Base-by-base conservation (phyloP, 2,113 vertebrate species). In the Isurus oxyrinchus region DNA sequence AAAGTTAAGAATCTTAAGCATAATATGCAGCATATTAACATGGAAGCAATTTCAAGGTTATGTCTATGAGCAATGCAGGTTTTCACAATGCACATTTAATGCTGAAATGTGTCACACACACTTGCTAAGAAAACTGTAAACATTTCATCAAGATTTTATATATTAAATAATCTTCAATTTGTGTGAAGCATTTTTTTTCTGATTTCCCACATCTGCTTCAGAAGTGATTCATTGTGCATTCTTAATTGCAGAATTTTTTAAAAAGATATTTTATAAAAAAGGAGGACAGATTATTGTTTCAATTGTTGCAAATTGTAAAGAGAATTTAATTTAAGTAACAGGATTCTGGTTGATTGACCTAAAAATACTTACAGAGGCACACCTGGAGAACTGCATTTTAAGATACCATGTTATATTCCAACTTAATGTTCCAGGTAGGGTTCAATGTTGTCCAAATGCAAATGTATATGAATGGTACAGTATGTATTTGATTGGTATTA, bases 401-500 rank as follows among this genome's bases (percentile, higher is more conserved):
- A 67, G 63, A 23, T 95, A 66, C 21, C 44, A 2, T 91, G 35
- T 59, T 25, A 69, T 40, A 35, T 59, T 49, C 11, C 57, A 91
- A 59, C 11, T 91, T 59, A 91, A 91, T 59, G 25, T 90, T 87
- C 57, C 31, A 63, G 90, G 57, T 63, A 63, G 57, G 57, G 27
- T 40, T 69, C 25, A 53, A 95, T 53, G 55, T 57, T 49, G 19
- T 91, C 27, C 55, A 57, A 90, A 91, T 91, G 7, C 35, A 67
- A 94, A 66, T 94, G 59, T 63, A 67, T 72, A 31, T 53, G 23
- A 72, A 95, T 53, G 55, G 31, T 21, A 95, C 40, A 11, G 53
- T 95, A 95, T 95, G 67, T 35, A 95, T 72, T 95, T 95, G 94
- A 72, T 31, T 53, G 40, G 44, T 72, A 95, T 55, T 72, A 49